Conservation (phyloP, 92 coral and sea anemone species). For the Muricea muricata region DNA sequence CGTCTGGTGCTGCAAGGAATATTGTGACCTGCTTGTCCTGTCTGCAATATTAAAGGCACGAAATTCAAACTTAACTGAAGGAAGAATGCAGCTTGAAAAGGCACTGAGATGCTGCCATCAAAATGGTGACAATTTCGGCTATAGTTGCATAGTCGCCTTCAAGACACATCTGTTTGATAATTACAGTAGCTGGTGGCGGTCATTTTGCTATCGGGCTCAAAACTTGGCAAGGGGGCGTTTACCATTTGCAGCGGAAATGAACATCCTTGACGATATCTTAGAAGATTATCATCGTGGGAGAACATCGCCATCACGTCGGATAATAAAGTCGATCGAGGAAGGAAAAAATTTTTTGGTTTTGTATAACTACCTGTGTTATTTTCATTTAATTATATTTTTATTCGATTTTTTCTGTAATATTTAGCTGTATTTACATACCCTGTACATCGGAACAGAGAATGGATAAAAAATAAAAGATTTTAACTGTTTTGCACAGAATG, state of each 20-base stretch:
- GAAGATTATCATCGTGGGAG: not conserved
- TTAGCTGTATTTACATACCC: too few relatives aligned
- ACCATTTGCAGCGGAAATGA: not conserved
- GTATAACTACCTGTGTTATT: not conserved
- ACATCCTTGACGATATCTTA: not conserved
- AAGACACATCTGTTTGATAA: not conserved
- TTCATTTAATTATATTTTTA: too few relatives aligned
- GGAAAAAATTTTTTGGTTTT: not conserved
- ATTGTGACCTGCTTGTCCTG: too few relatives aligned
- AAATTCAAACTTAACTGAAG: not conserved
- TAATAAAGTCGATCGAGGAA: not conserved
- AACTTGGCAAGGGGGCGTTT: not conserved
- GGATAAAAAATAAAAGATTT: too few relatives aligned
- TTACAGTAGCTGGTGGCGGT: not conserved
- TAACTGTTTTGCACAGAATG: too few relatives aligned
- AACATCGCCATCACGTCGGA: not conserved
- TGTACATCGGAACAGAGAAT: too few relatives aligned
- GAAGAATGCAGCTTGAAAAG: not conserved
- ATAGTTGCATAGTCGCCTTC: not conserved
- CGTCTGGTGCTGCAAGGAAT: too few relatives aligned
- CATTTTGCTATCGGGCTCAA: not conserved
- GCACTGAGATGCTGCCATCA: not conserved
- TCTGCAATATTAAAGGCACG: too few relatives aligned
- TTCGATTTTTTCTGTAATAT: too few relatives aligned
- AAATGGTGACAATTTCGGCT: not conserved